Base-by-base conservation (phyloP, 1,140 invertebrate genomes). In the Philopotamus ludificatus region DNA sequence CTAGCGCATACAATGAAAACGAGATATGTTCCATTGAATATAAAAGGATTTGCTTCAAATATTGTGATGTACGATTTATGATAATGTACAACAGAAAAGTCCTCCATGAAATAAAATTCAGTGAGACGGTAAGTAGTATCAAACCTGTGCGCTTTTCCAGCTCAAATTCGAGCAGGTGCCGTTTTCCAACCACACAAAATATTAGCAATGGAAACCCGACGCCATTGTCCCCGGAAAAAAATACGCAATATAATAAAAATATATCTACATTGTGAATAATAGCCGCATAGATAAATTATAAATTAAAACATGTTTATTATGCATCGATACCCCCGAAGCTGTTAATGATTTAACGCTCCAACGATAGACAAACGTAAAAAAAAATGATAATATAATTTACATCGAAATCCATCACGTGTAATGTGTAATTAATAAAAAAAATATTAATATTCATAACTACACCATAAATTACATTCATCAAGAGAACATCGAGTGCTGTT, bases 201-300 rank as follows among this genome's bases (percentile, higher is more conserved):
- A 65, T 65, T 65, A 65, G 53, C 63, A 39, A 21, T 51, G 57
- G 57, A 60, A 60, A 51, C 26, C 60, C 60, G 22, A 16, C 47
- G 25, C 60, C 28, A 50, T 62, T 53, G 60, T 53, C 16, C 21
- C 53, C 50, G 51, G 53, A 65, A 59, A 65, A 55, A 4, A 15
- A 45, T 45, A 45, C 44, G 44, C 41, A 12, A 12, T 18, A 12
- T 15, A 15, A 44, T 18, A 44, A 9, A 44, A 44, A 44, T 44
- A 44, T 15, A 44, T 44, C 41, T 18, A 39, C 34, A 39, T 39
- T 39, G 7, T n/a, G 7, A 39, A 39, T 39, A n/a, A n/a, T n/a
- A 12, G 42, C n/a, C 42, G 42, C 42, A 3, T 18, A 18, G 2
- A n/a, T n/a, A n/a, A n/a, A n/a, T n/a, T n/a, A n/a, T n/a, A n/a